Evolutionary conservation across 2,113 vertebrate genomes (phyloP).

Genomic region (Danio rerio): DNA sequence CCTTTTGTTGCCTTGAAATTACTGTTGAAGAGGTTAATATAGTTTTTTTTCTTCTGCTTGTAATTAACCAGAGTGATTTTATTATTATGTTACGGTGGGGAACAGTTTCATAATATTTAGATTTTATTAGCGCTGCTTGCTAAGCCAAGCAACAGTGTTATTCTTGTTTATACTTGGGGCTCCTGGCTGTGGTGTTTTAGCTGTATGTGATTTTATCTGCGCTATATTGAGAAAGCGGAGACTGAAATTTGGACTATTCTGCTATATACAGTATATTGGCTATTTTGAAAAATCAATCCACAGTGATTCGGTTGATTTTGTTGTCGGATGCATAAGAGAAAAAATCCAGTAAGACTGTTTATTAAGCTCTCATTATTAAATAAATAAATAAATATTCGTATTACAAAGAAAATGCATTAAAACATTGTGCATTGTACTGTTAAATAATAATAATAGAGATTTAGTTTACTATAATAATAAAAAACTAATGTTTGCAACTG

Average conservation of each 20-base stretch:
- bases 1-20: slow-evolving; percentile 58
- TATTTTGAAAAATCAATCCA: too few species aligned
- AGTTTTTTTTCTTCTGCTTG: slow-evolving; percentile 32
- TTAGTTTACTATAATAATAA: background rate
- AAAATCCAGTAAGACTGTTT: too few species aligned
- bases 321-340: too few species aligned
- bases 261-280: too few species aligned
- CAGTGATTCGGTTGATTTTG: too few species aligned
- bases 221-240: too few species aligned
- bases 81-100: slow-evolving; percentile 38
- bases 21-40: slow-evolving; percentile 54
- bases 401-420: too few species aligned
- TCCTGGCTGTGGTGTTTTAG: background rate
- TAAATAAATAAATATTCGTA: too few species aligned
- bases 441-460: background rate
- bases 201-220: background rate
- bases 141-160: background rate
- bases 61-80: slow-evolving; percentile 55
- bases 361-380: too few species aligned
- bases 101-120: slow-evolving; percentile 46
- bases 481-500: too few species aligned
- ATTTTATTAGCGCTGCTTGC: slow-evolving; percentile 28
- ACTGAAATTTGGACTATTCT: too few species aligned
- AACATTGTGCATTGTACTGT: too few species aligned
- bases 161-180: background rate